Base-by-base conservation (phyloP, 2,113 vertebrate species). In the Trachemys scripta region DNA sequence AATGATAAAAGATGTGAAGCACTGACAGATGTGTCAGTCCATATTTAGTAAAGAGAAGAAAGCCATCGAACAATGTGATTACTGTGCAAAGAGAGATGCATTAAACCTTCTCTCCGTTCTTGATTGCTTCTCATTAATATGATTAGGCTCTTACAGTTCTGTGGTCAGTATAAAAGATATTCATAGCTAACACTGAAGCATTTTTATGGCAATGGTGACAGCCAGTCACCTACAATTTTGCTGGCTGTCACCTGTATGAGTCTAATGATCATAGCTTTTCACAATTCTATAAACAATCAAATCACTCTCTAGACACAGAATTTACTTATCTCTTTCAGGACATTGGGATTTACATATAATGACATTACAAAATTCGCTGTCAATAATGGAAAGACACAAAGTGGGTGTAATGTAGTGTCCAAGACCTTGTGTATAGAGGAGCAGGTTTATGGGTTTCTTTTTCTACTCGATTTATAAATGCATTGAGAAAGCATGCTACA, bases 361-460 rank as follows among this genome's bases (percentile, higher is more conserved):
- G 56, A 35, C 0, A 0, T 65, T 27, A 50, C 4, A 29, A 10
- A 6, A 76, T 69, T 20, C 1, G 22, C 62, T 49, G 72, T 47
- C 75, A 87, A 69, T 1, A 80, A 50, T 0, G 45, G 35, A 50
- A 47, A 89, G 24, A 75, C 72, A 53, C 29, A n/a, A 57, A 87
- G 7, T 35, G 47, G 45, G 69, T 22, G 6, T 6, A 57, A n/a
- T 4, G 0, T 0, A 25, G 12, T 45, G 54, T 6, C 27, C 42
- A n/a, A 76, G 59, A 84, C 62, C 90, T 0, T 10, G 31, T 89
- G 90, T 87, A 57, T 6, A 81, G 76, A 69, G 83, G n/a, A 79
- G 2, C 5, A 42, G 53, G 85, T 38, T 72, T 72, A 38, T 59
- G 12, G 82, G 14, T 11, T 85, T 62, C 57, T 62, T 16, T 69